A percentile compares a stretch with the other conserved stretches of the same genome.
Evolutionary conservation across 2,797 vertebrate genomes (phyloP).

Genomic region (Artibeus jamaicensis): DNA sequence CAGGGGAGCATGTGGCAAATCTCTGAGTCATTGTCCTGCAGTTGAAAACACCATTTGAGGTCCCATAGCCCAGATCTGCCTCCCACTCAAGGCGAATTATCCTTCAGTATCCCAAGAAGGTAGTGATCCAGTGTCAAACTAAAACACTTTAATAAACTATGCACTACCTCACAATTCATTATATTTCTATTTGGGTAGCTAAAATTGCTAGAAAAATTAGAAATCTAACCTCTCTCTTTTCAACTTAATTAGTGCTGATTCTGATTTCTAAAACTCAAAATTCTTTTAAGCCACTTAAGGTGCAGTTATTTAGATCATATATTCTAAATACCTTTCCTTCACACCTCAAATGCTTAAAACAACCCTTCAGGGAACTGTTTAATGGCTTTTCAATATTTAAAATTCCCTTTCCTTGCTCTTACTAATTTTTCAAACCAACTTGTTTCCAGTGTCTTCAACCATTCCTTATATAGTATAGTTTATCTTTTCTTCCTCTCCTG

Average conservation of each 20-base stretch:
- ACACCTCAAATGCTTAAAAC: not conserved
- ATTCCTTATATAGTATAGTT: not conserved
- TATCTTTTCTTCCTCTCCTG: not conserved
- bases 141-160: not conserved
- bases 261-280: not conserved
- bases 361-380: constrained; percentile 2
- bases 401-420: not conserved
- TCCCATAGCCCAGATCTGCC: not conserved
- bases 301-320: not conserved
- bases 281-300: not conserved
- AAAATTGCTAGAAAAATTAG: constrained; percentile 21
- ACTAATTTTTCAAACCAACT: not conserved
- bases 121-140: not conserved
- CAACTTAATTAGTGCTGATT: not conserved
- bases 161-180: not conserved
- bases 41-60: not conserved
- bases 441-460: not conserved
- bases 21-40: not conserved
- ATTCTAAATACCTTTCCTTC: not conserved
- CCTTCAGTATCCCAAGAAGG: not conserved
- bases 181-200: not conserved
- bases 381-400: not conserved
- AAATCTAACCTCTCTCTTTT: constrained; percentile 1
- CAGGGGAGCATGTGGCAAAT: not conserved
- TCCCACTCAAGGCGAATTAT: not conserved